These are phyloP conservation scores for Megalops cyprinoides DNA, from an alignment of 2,797 vertebrate genomes.

Conservation along the genomic window DNA sequence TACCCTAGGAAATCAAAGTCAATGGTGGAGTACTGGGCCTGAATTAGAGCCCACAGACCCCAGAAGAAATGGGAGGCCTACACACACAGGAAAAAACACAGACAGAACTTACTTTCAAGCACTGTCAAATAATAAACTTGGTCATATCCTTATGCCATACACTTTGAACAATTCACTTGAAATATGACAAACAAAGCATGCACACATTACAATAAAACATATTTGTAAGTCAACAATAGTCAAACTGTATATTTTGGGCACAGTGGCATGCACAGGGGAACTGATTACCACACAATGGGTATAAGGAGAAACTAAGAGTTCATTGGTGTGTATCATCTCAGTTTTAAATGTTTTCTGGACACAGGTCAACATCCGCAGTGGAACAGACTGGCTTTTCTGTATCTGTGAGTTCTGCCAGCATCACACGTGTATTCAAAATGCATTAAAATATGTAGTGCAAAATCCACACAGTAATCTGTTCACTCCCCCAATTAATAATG, in stretches of 20 bases:
- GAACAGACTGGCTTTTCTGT: not conserved
- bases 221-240: not conserved
- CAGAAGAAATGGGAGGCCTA: conserved; percentile 94
- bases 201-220: not conserved
- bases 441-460: not conserved
- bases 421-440: not conserved
- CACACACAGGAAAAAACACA: conserved; percentile 27
- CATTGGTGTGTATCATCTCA: not conserved
- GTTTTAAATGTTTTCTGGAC: not conserved
- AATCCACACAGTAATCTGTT: not conserved
- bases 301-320: not conserved
- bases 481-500: conserved; percentile 26
- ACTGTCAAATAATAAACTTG: not conserved
- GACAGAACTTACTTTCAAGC: not conserved
- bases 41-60: conserved; percentile 94
- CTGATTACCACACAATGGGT: not conserved
- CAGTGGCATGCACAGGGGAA: not conserved
- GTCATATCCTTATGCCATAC: not conserved
- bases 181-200: not conserved
- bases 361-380: not conserved
- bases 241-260: not conserved
- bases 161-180: not conserved
- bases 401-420: not conserved
- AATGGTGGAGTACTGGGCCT: conserved; percentile 92
- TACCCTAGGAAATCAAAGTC: conserved; percentile 95